A percentile compares a stretch with the other conserved stretches of the same genome.
These are phyloP conservation scores for Tupaia chinensis DNA, from an alignment of 2,113 vertebrate species.

Conservation along the genomic window DNA sequence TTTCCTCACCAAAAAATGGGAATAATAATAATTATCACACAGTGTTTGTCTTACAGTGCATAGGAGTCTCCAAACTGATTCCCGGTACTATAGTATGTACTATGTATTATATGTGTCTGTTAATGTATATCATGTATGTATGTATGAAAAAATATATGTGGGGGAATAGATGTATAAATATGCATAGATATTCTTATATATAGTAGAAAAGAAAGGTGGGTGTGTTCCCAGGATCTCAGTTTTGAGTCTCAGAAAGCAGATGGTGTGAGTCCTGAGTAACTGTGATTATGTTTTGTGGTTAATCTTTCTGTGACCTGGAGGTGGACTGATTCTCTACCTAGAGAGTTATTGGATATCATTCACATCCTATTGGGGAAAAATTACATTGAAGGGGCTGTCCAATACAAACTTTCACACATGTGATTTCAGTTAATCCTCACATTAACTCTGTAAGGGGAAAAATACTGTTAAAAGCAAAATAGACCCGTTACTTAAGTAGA, in stretches of 20 bases:
- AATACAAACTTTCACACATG: not conserved
- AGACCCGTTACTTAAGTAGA: conserved; percentile 34
- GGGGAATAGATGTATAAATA: not conserved
- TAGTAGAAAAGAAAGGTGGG: not conserved
- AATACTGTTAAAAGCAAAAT: conserved; percentile 8
- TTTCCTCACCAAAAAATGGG: not conserved
- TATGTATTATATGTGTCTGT: conserved; percentile 3
- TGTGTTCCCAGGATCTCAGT: not conserved
- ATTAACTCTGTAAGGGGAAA: conserved; percentile 37
- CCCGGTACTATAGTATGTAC: not conserved
- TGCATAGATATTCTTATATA: not conserved
- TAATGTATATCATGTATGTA: not conserved
- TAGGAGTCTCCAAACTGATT: not conserved
- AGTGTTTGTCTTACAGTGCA: not conserved
- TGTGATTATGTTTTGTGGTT: conserved; percentile 3
- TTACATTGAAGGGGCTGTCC: not conserved
- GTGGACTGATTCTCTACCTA: not conserved
- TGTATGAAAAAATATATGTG: not conserved
- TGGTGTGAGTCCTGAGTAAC: not conserved
- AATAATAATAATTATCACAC: not conserved
- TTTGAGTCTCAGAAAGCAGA: too few species aligned
- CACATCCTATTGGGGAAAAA: not conserved
- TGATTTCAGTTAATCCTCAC: conserved; percentile 42
- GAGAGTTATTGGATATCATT: conserved; percentile 28
- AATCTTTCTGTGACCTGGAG: conserved; percentile 32